phyloP scores from a whole-genome alignment of 2,797 vertebrate species.

The Acanthiza pusilla region DNA sequence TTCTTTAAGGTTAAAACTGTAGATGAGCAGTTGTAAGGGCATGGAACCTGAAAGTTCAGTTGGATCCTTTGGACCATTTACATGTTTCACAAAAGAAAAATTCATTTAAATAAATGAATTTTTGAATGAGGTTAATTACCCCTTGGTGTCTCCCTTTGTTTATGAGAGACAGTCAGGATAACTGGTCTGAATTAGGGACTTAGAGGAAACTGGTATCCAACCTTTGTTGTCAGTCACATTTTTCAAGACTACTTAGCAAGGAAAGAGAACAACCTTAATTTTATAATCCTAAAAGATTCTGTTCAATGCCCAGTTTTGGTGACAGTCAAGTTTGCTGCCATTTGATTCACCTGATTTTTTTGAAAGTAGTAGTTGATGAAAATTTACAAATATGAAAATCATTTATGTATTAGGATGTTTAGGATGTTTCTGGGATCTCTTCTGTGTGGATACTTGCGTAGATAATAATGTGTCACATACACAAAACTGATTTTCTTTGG shows the following conservation, averaged over 20 bases:
- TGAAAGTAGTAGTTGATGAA: background rate
- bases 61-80: background rate
- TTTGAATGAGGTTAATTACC: background rate
- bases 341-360: background rate
- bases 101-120: background rate
- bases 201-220: background rate
- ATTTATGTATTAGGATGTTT: background rate
- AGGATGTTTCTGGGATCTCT: background rate
- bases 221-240: background rate
- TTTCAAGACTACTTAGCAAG: background rate
- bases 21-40: background rate
- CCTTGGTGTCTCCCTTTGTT: background rate
- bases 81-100: background rate
- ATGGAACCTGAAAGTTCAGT: background rate
- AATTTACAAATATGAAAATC: background rate
- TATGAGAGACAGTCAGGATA: background rate
- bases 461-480: background rate
- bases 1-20: background rate
- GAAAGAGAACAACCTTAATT: background rate
- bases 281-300: background rate
- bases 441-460: background rate
- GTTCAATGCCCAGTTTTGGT: background rate
- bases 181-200: background rate
- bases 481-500: background rate
- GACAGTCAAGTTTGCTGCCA: background rate